Base-by-base conservation (phyloP, 2,797 vertebrate genomes). In the Poecilia picta region DNA sequence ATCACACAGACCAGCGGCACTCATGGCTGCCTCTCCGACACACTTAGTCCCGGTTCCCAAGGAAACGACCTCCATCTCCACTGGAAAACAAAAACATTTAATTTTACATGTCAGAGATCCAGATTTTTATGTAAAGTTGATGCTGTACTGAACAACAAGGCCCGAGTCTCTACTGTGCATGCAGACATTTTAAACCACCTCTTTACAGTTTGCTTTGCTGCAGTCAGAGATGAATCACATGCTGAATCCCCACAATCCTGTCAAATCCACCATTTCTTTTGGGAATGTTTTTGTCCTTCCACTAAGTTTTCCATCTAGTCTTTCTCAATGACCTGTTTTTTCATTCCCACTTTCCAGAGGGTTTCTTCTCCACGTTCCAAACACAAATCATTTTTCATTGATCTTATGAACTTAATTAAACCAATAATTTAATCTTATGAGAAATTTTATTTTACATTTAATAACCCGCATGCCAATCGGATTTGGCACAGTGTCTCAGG, bases 11-110 rank as follows among this genome's bases (percentile, higher is more conserved):
- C 98, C 98, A 0, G 78, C 94, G 78, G 95, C 94, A 83, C 97
- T 97, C 97, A 99, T 97, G 57, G 96, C 94, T 57, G 92, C 93
- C 73, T 88, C 95, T 53, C 98, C 98, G 66, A 99, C 96, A 85
- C 98, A 99, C 90, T 99, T 99, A 33, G 98, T 98, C 80, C 98
- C 98, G 1, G 97, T 99, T 91, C 98, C 98, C 94, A 99, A 72
- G 41, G 98, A 97, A 90, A 99, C 96, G 28, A 99, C 96, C 92
- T 97, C 95, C 81, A 94, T 97, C 2, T 81, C 88, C 80, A 92
- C 97, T 96, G 92, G 20, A 16, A 76, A 81, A 64, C 5, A 36
- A 13, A 28, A 73, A 18, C 4, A 43, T 23, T 79, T 28, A 20
- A 6, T 45, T 2, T 28, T 28, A 28, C n/a, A 15, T 45, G 68